A percentile compares a stretch with the other conserved stretches of the same genome.
phyloP scores from a whole-genome alignment of 2,888 invertebrate genomes.

The Leptarthrus brevirostris region DNA sequence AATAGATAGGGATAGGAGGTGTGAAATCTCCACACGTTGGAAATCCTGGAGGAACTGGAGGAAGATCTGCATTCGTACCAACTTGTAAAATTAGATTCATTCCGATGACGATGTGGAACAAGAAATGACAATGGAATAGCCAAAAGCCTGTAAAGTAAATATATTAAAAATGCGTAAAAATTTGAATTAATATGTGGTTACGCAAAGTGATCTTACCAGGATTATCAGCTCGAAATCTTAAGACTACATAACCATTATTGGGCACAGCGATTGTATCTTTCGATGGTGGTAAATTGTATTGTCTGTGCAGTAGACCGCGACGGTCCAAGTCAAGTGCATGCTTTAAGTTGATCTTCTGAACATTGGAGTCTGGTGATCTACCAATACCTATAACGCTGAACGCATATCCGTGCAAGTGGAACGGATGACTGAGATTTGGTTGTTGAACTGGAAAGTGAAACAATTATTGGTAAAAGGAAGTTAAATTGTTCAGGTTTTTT shows the following conservation, averaged over 20 bases:
- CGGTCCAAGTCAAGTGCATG: conserved; percentile 82
- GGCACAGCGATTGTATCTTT: conserved; percentile 91
- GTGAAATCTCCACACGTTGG: conserved; percentile 82
- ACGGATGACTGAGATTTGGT: conserved; percentile 84
- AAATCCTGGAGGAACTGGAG: conserved; percentile 81
- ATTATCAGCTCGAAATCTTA: conserved; percentile 87
- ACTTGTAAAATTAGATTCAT: conserved; percentile 87
- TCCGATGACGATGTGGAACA: conserved; percentile 87
- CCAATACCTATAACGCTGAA: conserved; percentile 87
- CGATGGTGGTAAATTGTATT: conserved; percentile 79
- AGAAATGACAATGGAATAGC: conserved; percentile 92
- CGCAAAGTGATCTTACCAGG: conserved; percentile 71
- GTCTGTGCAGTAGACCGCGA: conserved; percentile 78
- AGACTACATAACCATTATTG: conserved; percentile 87
- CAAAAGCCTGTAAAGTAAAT: too few relatives aligned
- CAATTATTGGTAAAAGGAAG: too few relatives aligned
- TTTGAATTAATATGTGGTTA: too few relatives aligned
- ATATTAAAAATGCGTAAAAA: too few relatives aligned
- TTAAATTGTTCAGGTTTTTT: conserved; percentile 12
- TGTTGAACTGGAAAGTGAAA: conserved; percentile 71
- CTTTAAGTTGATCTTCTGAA: conserved; percentile 83
- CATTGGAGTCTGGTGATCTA: conserved; percentile 81
- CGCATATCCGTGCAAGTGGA: conserved; percentile 86
- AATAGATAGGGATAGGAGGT: conserved; percentile 71
- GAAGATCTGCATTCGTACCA: conserved; percentile 80